These are phyloP conservation scores for Trematomus loennbergii DNA, from an alignment of 2,113 vertebrate species.

Conservation along the genomic window DNA sequence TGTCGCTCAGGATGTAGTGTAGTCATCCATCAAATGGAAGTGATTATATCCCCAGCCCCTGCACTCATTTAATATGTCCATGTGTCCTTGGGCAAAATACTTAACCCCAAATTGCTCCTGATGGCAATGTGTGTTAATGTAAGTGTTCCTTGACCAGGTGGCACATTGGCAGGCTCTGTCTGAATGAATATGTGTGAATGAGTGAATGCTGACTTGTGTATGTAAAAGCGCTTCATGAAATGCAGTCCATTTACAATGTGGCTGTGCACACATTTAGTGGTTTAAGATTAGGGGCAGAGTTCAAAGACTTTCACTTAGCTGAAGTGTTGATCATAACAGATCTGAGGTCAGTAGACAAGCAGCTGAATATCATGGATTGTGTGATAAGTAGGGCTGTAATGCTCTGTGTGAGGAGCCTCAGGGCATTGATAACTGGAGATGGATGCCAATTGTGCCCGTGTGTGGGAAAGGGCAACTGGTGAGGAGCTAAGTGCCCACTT, in stretches of 20 bases:
- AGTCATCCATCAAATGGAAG: too few relatives aligned
- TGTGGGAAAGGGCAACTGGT: slow-evolving; percentile 26
- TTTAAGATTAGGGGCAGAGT: neutral
- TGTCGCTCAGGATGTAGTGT: too few relatives aligned
- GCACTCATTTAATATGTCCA: too few relatives aligned
- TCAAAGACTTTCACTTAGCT: neutral
- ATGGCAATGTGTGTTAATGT: too few relatives aligned
- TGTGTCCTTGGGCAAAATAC: too few relatives aligned
- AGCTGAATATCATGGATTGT: slow-evolving; percentile 12
- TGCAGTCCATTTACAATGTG: neutral
- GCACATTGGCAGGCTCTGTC: too few relatives aligned
- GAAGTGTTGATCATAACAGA: neutral
- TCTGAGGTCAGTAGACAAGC: slow-evolving; percentile 6
- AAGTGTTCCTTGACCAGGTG: too few relatives aligned
- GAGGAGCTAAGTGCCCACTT: slow-evolving; percentile 62
- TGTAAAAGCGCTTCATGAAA: neutral
- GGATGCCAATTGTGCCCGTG: slow-evolving; percentile 26
- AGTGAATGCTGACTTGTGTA: too few relatives aligned
- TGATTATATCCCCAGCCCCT: too few relatives aligned
- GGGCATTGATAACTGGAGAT: slow-evolving; percentile 28
- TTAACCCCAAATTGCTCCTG: too few relatives aligned
- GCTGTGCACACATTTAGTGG: neutral
- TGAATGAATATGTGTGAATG: too few relatives aligned
- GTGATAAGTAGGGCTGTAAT: neutral
- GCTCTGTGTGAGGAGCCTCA: slow-evolving; percentile 13